Evolutionary conservation across 1,140 invertebrate species (phyloP), one percentile per base, ranked within the genome.

Genomic region (Gyrodactylus salaris): DNA sequence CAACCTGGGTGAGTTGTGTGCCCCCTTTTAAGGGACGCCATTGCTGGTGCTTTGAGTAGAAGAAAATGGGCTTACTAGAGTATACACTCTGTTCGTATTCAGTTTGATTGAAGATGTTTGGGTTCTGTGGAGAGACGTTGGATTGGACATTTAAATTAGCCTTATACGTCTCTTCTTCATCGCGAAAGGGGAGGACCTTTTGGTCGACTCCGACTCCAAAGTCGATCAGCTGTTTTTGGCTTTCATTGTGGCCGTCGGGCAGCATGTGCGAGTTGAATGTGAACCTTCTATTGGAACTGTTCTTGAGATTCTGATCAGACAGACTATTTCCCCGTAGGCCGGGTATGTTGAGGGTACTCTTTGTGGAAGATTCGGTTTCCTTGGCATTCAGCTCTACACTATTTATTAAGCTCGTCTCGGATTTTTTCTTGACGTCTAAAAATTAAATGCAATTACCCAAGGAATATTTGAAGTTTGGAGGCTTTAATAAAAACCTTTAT

Each of bases 1-100:
- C 82, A 16, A 54, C 7, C 7, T 7, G 34, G 7, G 34, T 54
- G 7, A 54, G n/a, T 16, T 54, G 34, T 16, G 7, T 54, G 34
- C n/a, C n/a, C 7, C 34, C 34, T n/a, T 54, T 54, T n/a, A 54
- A 54, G 7, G 34, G 34, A 7, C 7, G 7, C 34, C 34, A 54
- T 16, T 7, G n/a, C n/a, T 54, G 34, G n/a, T 54, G 34, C 34
- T 54, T 54, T 16, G 34, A 54, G n/a, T 54, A 54, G 34, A 54
- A 54, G n/a, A 16, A 54, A n/a, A n/a, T n/a, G 34, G 34, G 34
- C n/a, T 54, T 7, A 16, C 7, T 16, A 16, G 34, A 54, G 34
- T 54, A 54, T 16, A 54, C 7, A 54, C 34, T 54, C 34, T 54
- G 34, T 7, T 54, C 34, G 34, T 54, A 54, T n/a, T n/a, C n/a